A percentile compares a stretch with the other conserved stretches of the same genome.
Conservation (phyloP, 2,113 vertebrate species). For the Dolichotis patagonum region DNA sequence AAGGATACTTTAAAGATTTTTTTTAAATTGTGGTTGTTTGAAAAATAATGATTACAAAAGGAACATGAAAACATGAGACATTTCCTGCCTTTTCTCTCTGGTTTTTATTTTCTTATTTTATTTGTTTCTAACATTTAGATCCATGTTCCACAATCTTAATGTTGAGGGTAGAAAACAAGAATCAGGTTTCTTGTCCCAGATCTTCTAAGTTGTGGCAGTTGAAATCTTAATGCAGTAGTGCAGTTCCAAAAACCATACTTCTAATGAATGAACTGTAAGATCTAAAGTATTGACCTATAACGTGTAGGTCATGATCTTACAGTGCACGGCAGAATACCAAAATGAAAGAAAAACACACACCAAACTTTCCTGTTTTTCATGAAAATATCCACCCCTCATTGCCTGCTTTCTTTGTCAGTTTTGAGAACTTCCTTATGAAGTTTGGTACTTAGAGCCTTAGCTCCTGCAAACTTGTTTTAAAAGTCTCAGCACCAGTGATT, state of each 20-base stretch:
- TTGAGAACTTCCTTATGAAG: neutral
- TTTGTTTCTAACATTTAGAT: neutral
- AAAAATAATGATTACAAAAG: neutral
- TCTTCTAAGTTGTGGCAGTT: neutral
- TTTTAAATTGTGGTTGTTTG: neutral
- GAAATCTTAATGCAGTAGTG: neutral
- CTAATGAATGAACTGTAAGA: neutral
- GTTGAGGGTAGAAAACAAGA: neutral
- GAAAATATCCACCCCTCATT: neutral
- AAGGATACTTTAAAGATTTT: neutral
- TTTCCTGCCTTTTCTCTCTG: accelerated
- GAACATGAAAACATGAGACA: neutral
- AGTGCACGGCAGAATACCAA: neutral
- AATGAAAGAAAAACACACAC: neutral
- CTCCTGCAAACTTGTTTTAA: neutral
- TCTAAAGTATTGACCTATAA: neutral
- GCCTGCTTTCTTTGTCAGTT: neutral
- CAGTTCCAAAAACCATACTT: neutral
- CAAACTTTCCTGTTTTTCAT: neutral
- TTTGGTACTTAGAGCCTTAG: neutral
- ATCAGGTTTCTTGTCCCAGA: accelerated
- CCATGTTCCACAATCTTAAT: neutral
- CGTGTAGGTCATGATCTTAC: neutral
- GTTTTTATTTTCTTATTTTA: neutral
- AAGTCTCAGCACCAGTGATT: neutral